Evolutionary conservation across 2,888 invertebrate species (phyloP), one percentile per base, ranked within the genome.

Genomic region (Lepidochrysops patricia): DNA sequence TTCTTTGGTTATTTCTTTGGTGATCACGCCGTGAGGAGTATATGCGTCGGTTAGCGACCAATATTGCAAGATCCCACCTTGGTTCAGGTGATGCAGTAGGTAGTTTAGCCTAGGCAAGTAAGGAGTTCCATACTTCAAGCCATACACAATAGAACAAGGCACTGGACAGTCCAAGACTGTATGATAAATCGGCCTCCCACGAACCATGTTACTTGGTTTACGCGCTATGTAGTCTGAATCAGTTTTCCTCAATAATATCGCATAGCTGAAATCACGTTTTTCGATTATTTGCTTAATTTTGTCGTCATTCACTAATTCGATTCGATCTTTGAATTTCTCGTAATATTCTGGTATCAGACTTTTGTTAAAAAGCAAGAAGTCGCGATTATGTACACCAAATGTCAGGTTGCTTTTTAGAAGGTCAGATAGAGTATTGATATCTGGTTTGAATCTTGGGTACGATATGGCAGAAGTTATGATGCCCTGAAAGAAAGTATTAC

Each of bases 121-220:
- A 0, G 91, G 91, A 29, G 91, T 91, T 1, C 92, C 92, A 64
- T 91, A 90, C n/a, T 87, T 84, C 7, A 91, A 74, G 0, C 90
- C 90, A 62, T 90, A 91, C 0, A 91, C 91, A 0, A 90, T 84
- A 15, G 84, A 84, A 69, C 90, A 91, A 0, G 91, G 91, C 0
- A 91, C 80, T 12, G 91, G 90, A 66, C 92, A 91, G 27, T 89
- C 84, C 6, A 69, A 65, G 70, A 90, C 84, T 0, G 83, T 75
- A 66, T 91, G 90, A 63, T 80, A 91, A 0, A 90, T 37, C 0
- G 89, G 86, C 37, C 84, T 81, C 0, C 90, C 90, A 29, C 79
- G 68, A 12, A 68, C 57, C 69, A 80, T 77, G 64, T 87, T 84
- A 0, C 69, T 62, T 37, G 73, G 70, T 62, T 77, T 81, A 19